Evolutionary conservation across 2,113 vertebrate species (phyloP).

Genomic region (Grammomys surdaster): DNA sequence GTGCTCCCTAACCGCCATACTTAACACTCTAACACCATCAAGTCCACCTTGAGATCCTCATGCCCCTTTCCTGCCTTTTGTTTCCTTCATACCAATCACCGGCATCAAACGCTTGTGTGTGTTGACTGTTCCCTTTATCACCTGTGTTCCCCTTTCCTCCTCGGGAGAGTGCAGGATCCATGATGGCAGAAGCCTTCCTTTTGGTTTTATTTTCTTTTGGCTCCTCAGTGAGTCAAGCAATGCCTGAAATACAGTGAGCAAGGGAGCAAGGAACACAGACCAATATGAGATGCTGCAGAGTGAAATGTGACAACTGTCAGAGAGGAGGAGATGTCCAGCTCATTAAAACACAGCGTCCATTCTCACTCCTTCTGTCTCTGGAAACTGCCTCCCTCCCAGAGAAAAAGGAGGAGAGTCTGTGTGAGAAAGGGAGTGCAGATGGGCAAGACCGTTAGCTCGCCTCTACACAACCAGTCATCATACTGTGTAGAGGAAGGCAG

Average conservation of each 20-base stretch:
- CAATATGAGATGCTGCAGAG: neutral
- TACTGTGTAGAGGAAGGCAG: neutral
- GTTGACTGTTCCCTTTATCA: neutral
- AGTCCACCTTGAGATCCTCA: neutral
- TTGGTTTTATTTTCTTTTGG: neutral
- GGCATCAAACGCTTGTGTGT: neutral
- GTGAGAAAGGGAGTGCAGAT: neutral
- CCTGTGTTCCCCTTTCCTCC: neutral
- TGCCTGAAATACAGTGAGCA: neutral
- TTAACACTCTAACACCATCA: conserved; percentile 4
- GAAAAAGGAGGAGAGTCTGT: neutral
- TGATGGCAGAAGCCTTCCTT: neutral
- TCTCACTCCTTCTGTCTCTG: neutral
- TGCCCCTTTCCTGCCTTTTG: neutral
- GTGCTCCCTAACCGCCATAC: neutral
- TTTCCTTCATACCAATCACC: conserved; percentile 4
- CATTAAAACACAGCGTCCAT: neutral
- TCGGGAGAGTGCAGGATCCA: neutral
- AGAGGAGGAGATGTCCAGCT: conserved; percentile 1
- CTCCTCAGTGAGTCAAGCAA: neutral
- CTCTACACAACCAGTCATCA: neutral
- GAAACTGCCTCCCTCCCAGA: neutral
- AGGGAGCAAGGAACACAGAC: neutral
- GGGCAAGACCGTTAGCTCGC: neutral
- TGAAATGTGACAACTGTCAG: neutral